Percentiles rank a stretch among this genome's conserved stretches.
phyloP scores from a whole-genome alignment of 2,797 vertebrate species.

The Coluber constrictor region DNA sequence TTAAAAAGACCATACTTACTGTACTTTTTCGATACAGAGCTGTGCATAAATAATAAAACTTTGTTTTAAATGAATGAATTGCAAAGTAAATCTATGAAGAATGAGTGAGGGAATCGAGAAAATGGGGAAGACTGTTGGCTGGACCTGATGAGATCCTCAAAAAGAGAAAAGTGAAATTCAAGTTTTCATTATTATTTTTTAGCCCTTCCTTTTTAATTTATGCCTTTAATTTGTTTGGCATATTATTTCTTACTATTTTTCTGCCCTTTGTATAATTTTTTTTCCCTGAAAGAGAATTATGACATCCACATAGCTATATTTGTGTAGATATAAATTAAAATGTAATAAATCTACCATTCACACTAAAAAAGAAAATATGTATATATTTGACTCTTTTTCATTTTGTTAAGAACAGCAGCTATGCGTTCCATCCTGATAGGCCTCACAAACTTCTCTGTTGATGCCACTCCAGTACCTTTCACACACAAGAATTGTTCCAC shows the following conservation, averaged over 20 bases:
- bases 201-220: neutral
- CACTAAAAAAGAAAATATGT: neutral
- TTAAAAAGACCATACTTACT: neutral
- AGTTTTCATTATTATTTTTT: neutral
- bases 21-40: no score
- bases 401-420: neutral
- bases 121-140: neutral
- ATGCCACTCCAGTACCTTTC: neutral
- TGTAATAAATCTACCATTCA: neutral
- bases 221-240: neutral
- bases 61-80: neutral
- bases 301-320: neutral
- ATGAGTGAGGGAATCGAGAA: neutral
- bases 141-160: neutral
- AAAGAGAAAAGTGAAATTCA: neutral
- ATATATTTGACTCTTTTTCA: neutral
- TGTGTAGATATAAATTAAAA: neutral
- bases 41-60: neutral
- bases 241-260: neutral
- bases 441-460: neutral
- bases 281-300: neutral
- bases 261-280: neutral
- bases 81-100: neutral
- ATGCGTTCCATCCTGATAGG: neutral
- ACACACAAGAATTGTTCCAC: neutral